phyloP scores from a whole-genome alignment of 37 sponge, comb jelly and placozoan genomes.

The Axinella damicornis region DNA sequence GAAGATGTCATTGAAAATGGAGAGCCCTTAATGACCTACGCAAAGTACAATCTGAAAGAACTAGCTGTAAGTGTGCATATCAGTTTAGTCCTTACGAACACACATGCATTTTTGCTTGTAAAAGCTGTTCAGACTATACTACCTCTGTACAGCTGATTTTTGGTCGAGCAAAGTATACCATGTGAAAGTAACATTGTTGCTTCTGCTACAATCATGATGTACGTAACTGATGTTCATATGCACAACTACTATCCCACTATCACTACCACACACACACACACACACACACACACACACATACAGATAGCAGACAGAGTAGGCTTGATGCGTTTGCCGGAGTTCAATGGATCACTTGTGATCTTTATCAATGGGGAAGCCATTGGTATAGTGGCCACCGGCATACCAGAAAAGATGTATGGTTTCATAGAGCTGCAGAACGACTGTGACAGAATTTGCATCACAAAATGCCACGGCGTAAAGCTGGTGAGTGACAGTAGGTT shows the following conservation, averaged over 20 bases:
- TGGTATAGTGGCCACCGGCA: conserved; percentile 40
- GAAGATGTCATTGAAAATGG: conserved; percentile 35
- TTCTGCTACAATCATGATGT: too few relatives aligned
- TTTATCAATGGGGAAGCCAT: conserved; percentile 42
- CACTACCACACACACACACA: too few relatives aligned
- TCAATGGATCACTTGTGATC: conserved; percentile 43
- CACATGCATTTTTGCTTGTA: too few relatives aligned
- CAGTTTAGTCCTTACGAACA: too few relatives aligned
- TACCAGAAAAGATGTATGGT: conserved; percentile 46
- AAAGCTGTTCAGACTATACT: too few relatives aligned
- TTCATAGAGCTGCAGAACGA: conserved; percentile 44
- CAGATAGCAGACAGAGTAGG: conserved; percentile 47
- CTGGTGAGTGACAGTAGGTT: conserved; percentile 13
- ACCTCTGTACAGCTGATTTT: too few relatives aligned
- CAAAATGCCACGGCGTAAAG: not conserved
- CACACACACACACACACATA: too few relatives aligned
- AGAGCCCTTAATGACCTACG: conserved; percentile 1
- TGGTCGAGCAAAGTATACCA: too few relatives aligned
- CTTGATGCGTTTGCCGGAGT: conserved; percentile 45
- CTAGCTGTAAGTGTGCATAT: conserved; percentile 23
- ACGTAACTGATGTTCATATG: too few relatives aligned
- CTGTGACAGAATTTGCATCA: conserved; percentile 36
- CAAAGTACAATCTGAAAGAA: conserved; percentile 51
- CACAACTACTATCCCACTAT: too few relatives aligned
- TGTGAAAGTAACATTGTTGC: too few relatives aligned